Conservation (phyloP, 2,113 vertebrate genomes). For the Eonycteris spelaea region DNA sequence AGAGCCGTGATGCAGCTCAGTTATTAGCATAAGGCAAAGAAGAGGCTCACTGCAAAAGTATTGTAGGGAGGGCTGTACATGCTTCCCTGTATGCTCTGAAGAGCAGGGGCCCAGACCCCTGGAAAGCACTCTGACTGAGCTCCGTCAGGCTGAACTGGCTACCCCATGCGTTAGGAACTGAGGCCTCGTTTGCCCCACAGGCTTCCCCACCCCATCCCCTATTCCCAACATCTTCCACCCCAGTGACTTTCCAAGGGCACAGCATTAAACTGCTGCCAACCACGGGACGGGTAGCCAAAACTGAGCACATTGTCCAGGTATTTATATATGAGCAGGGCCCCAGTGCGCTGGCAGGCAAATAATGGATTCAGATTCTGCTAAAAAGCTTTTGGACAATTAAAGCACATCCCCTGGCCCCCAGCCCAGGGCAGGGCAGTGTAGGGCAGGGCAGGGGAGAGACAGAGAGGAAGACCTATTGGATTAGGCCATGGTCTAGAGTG, state of each 20-base stretch:
- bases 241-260: constrained; percentile 40
- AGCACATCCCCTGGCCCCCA: constrained; percentile 37
- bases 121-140: background rate
- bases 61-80: fast-evolving
- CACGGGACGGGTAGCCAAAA: background rate
- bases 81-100: background rate
- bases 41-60: background rate
- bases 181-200: background rate
- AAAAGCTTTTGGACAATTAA: constrained; percentile 58
- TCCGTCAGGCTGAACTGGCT: background rate
- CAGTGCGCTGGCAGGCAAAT: constrained; percentile 17
- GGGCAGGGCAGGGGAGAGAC: background rate
- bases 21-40: background rate
- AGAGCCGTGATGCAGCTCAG: fast-evolving
- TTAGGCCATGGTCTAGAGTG: background rate
- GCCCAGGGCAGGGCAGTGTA: constrained; percentile 11
- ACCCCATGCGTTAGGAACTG: background rate
- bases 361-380: constrained; percentile 56
- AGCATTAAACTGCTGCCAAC: background rate
- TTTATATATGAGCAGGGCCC: constrained; percentile 47
- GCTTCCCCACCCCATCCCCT: background rate
- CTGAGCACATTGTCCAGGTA: constrained; percentile 42
- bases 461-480: background rate
- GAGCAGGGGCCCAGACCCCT: background rate
- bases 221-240: background rate